phyloP scores from a whole-genome alignment of 2,888 invertebrate genomes.

The Mesopsocus fuscifrons region DNA sequence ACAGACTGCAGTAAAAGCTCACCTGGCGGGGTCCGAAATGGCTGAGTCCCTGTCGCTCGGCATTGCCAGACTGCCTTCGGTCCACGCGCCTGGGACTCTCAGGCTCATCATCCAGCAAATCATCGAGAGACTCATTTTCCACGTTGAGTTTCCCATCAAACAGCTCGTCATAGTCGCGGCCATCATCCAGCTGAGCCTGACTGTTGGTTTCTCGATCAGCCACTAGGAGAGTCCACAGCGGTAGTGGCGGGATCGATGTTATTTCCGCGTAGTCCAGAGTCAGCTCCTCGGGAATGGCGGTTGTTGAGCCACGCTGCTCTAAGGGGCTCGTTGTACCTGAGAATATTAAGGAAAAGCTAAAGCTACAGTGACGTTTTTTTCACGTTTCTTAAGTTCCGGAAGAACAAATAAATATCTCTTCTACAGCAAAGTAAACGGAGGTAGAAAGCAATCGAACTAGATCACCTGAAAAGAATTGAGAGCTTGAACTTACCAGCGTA shows the following conservation, averaged over 20 bases:
- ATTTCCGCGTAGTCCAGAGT: constrained; percentile 89
- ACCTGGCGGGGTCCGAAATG: constrained; percentile 78
- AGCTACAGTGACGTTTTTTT: neutral
- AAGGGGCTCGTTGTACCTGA: constrained; percentile 53
- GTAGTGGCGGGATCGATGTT: constrained; percentile 93
- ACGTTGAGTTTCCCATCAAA: constrained; percentile 62
- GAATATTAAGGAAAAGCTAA: neutral
- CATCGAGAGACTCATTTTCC: constrained; percentile 61
- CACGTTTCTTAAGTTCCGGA: too few species aligned
- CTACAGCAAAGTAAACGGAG: too few species aligned
- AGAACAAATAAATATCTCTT: too few species aligned
- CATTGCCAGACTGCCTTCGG: constrained; percentile 42
- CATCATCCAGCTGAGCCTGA: constrained; percentile 22
- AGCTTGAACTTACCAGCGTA: constrained; percentile 36
- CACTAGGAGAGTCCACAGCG: constrained; percentile 85
- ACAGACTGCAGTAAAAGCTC: constrained; percentile 3
- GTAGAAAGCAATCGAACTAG: too few species aligned
- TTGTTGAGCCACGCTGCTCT: constrained; percentile 57
- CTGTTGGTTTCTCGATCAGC: constrained; percentile 65
- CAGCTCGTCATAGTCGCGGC: constrained; percentile 72
- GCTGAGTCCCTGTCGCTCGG: constrained; percentile 54
- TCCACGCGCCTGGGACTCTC: constrained; percentile 36
- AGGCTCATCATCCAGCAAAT: constrained; percentile 50
- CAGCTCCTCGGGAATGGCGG: constrained; percentile 62
- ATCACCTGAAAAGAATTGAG: too few species aligned